Conservation (phyloP, 1,140 invertebrate genomes). For the Diprion similis region DNA sequence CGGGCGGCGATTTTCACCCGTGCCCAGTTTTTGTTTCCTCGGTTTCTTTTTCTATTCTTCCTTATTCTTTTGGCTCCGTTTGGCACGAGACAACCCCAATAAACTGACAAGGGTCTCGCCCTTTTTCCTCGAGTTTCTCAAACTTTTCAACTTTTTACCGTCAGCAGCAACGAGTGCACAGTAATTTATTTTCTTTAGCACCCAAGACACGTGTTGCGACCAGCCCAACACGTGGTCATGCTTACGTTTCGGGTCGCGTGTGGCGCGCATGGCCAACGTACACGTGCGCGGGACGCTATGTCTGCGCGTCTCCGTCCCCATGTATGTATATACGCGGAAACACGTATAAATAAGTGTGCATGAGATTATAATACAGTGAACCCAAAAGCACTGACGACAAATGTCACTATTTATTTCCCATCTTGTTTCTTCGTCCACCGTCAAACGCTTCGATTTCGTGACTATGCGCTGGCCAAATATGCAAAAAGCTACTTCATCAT, state of each 20-base stretch:
- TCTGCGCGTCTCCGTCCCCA: too few relatives aligned
- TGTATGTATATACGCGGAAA: not conserved
- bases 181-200: conserved; percentile 20
- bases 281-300: not conserved
- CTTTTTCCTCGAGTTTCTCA: conserved; percentile 41
- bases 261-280: conserved; percentile 2
- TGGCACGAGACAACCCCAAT: conserved; percentile 38
- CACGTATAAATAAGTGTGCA: not conserved
- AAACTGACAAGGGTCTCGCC: conserved; percentile 34
- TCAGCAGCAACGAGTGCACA: not conserved
- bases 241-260: conserved; percentile 10
- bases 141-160: conserved; percentile 9
- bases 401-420: too few relatives aligned
- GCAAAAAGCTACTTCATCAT: too few relatives aligned
- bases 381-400: too few relatives aligned
- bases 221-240: conserved; percentile 17
- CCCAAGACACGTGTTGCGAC: conserved; percentile 19
- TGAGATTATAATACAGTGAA: too few relatives aligned
- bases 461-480: too few relatives aligned
- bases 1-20: too few relatives aligned
- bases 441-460: too few relatives aligned
- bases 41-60: conserved; percentile 11
- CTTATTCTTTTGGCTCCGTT: conserved; percentile 13
- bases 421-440: too few relatives aligned
- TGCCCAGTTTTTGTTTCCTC: not conserved